Evolutionary conservation across 1,140 invertebrate genomes (phyloP).

Genomic region (Pygmarrhopalites habei): DNA sequence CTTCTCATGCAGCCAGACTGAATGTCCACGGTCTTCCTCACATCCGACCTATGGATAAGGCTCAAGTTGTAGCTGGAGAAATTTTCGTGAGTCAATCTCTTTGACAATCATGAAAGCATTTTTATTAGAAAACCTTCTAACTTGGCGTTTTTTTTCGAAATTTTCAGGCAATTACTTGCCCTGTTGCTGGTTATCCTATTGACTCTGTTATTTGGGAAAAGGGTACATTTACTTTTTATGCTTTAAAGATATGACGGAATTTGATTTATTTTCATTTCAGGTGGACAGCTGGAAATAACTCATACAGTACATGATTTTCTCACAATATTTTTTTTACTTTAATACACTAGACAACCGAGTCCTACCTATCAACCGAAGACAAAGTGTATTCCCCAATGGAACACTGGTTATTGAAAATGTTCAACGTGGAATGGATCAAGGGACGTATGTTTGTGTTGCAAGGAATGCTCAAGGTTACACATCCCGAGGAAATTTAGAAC

Average conservation of each 20-base stretch:
- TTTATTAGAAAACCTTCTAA: neutral
- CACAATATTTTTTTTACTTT: too few relatives aligned
- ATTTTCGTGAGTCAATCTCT: too few relatives aligned
- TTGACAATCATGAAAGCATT: too few relatives aligned
- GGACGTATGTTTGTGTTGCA: constrained; percentile 88
- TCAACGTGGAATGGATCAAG: constrained; percentile 82
- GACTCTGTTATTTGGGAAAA: constrained; percentile 89
- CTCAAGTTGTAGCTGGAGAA: constrained; percentile 87
- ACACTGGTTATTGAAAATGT: constrained; percentile 90
- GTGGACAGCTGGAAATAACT: too few relatives aligned
- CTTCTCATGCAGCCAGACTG: constrained; percentile 74
- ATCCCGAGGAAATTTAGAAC: constrained; percentile 74
- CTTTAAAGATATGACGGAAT: neutral
- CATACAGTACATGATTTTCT: neutral
- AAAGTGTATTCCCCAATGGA: constrained; percentile 88
- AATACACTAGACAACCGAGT: constrained; percentile 59
- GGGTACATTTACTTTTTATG: constrained; percentile 48
- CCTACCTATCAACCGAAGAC: constrained; percentile 88
- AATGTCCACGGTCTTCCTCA: constrained; percentile 88
- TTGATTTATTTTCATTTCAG: too few relatives aligned
- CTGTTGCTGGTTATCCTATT: constrained; percentile 89
- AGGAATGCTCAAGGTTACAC: constrained; percentile 82
- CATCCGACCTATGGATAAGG: constrained; percentile 85
- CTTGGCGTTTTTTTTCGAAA: too few relatives aligned
- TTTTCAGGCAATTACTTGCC: constrained; percentile 62